A percentile compares a stretch with the other conserved stretches of the same genome.
Conservation (phyloP, 2,888 invertebrate species). For the Protophormia terraenovae region DNA sequence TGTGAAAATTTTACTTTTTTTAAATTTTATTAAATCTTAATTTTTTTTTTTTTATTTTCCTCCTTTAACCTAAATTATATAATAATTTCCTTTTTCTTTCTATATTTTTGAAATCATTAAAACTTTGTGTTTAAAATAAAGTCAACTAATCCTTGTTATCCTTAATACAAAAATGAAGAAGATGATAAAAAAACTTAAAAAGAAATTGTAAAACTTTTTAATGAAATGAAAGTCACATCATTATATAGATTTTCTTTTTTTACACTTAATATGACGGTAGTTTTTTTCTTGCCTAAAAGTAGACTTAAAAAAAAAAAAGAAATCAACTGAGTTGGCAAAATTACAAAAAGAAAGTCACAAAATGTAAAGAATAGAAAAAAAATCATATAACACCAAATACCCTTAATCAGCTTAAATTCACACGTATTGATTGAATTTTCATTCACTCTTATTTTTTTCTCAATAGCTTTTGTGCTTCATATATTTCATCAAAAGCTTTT, state of each 20-base stretch:
- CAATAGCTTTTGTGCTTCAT: background rate
- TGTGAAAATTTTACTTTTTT: background rate
- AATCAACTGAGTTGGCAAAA: conserved; percentile 51
- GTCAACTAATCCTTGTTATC: conserved; percentile 60
- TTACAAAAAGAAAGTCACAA: background rate
- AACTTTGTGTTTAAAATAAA: conserved; percentile 47
- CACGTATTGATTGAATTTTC: conserved; percentile 74
- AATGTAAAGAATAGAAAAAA: background rate
- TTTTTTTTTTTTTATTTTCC: too few species aligned
- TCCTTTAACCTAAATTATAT: background rate
- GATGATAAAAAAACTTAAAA: conserved; percentile 14
- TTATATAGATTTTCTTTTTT: conserved; percentile 42
- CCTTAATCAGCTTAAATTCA: conserved; percentile 80
- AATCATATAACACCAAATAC: conserved; percentile 39
- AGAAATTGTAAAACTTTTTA: conserved; percentile 63
- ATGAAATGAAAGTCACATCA: conserved; percentile 68
- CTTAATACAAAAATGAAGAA: conserved; percentile 24
- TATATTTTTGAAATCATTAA: conserved; percentile 51
- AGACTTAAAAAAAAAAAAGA: conserved; percentile 45
- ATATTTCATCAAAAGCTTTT: too few species aligned
- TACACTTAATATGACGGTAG: too few species aligned
- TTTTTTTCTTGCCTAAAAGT: conserved; percentile 48
- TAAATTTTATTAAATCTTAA: background rate
- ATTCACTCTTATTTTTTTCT: conserved; percentile 13
- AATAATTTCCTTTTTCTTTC: background rate